Percentiles rank a stretch among this genome's conserved stretches.
Conservation (phyloP, 2,113 vertebrate genomes). For the Hippoglossus stenolepis region DNA sequence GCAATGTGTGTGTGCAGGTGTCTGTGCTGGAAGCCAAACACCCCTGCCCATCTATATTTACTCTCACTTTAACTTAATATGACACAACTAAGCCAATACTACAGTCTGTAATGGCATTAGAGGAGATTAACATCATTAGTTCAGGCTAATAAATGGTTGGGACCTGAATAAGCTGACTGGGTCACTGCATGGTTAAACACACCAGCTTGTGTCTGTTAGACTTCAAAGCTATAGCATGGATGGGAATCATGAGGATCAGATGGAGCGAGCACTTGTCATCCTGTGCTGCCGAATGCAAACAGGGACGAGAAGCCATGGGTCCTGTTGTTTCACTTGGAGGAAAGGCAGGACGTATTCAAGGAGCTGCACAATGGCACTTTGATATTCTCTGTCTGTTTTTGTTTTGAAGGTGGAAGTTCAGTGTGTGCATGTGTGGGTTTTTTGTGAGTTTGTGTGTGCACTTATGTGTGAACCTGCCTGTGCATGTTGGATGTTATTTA, state of each 20-base stretch:
- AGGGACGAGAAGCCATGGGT: constrained; percentile 12
- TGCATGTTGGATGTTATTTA: constrained; percentile 66
- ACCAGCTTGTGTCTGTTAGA: constrained; percentile 14
- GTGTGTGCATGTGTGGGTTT: constrained; percentile 20
- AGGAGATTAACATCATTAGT: constrained; percentile 66
- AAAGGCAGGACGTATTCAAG: constrained; percentile 45
- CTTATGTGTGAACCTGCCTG: constrained; percentile 8
- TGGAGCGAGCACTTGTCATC: constrained; percentile 22
- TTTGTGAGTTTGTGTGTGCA: constrained; percentile 24
- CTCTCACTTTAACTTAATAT: constrained; percentile 43
- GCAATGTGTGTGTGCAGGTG: neutral
- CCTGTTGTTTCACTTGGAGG: constrained; percentile 32
- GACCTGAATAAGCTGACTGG: constrained; percentile 29
- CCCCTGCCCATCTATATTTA: constrained; percentile 34
- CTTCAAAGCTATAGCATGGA: constrained; percentile 55
- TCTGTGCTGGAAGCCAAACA: constrained; percentile 6
- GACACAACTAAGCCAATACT: constrained; percentile 42
- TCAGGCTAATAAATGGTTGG: constrained; percentile 36
- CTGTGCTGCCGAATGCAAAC: constrained; percentile 12
- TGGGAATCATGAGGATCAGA: constrained; percentile 35
- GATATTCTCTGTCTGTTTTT: constrained; percentile 47
- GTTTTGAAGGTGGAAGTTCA: constrained; percentile 54
- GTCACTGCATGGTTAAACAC: constrained; percentile 32
- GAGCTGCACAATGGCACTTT: constrained; percentile 67
- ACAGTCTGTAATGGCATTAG: constrained; percentile 55